Base-by-base conservation (phyloP, 2,797 vertebrate species). In the Sebastes oblongus region DNA sequence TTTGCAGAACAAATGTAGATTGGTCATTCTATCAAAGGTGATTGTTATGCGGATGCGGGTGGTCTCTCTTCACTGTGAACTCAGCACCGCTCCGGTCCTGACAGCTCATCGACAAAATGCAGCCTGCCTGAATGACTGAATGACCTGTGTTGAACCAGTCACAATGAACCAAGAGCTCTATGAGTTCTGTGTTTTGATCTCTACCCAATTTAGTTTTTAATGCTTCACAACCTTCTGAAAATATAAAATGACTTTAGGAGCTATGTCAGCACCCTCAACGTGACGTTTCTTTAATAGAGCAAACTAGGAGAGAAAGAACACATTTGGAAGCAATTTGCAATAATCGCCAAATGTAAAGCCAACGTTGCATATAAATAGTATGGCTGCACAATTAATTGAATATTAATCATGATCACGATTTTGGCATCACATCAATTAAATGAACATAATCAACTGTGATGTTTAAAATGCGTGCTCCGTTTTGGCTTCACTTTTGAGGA, bases 1-100 rank as follows among this genome's bases (percentile, higher is more conserved):
- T 91, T 91, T 86, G 84, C 84, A 90, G 5, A 42, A 81, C 85
- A 85, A 85, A 73, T 20, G 69, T 29, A 24, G 34, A 72, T 67
- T 32, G 20, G 58, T 52, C 66, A 78, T 69, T 70, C 14, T 73
- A 27, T 75, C 32, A 50, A 46, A 75, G 72, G 61, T 22, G 66
- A 75, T 86, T 89, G 88, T 89, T 73, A 72, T 84, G 82, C 89
- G 54, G 22, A 29, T 18, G 81, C 80, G 59, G 85, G 81, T 64
- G 86, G 82, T 81, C 82, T n/a, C 20, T 1, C 2, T 8, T 32
- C 62, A 34, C 76, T 77, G 66, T 74, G 50, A 83, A 56, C 46
- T 32, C 6, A 66, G 11, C 66, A 6, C 42, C 32, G 24, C 55
- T 14, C 3, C 39, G 5, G 52, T 54, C 32, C 18, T 61, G 54